Base-by-base conservation (phyloP, 1,140 invertebrate genomes). In the Lasioglossum albipes region DNA sequence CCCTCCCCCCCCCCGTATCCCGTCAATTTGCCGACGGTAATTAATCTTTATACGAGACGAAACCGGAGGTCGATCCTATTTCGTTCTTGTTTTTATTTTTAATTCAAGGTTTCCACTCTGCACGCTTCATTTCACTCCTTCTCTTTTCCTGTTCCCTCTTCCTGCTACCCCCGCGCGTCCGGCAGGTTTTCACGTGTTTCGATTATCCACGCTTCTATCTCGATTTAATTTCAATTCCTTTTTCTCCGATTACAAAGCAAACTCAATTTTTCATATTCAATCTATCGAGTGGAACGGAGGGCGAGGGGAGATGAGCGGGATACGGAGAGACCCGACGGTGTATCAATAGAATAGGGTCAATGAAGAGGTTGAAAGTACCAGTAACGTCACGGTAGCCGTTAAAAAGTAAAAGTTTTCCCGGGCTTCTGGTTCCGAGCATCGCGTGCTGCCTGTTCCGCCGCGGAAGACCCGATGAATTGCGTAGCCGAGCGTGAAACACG, bases 241-340 rank as follows among this genome's bases (percentile, higher is more conserved):
- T 79, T 79, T 61, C 69, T 79, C 45, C 49, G 61, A 73, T 79
- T 79, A 65, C 61, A 66, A 79, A 73, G 76, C 76, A 73, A 79
- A 79, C 69, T 79, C 77, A 74, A 79, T 79, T 79, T 79, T 79
- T 79, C 71, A 74, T 79, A 74, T 79, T 57, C 70, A 79, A 79
- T 79, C 71, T 57, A 66, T 66, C 77, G 70, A 22, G 13, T 4
- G 27, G 36, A 9, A 12, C 6, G 57, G 16, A 52, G 54, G 16
- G 12, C 27, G 4, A 13, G 16, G 10, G 45, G 9, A 12, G 45
- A 1, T 7, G 12, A 45, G 6, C 45, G 45, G 36, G 16, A 27
- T 2, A 22, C 59, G 20, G 49, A 61, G 27, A 13, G 36, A 65
- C 22, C 42, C 1, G 22, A 36, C 13, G 18, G 18, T 61, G 64